phyloP scores from a whole-genome alignment of 2,888 invertebrate species.

The Limnephilus rhombicus region DNA sequence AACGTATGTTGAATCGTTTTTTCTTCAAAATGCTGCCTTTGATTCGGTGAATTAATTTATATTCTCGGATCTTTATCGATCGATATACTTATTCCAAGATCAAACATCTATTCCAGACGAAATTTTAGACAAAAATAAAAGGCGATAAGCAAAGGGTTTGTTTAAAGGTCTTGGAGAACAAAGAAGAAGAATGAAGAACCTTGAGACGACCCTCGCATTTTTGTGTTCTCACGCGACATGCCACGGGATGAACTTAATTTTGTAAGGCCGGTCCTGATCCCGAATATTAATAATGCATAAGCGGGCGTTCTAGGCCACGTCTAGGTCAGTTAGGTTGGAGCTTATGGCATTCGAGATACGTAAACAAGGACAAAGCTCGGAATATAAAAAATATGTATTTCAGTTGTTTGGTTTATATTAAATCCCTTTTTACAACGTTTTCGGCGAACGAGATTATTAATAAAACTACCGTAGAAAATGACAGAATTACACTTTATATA shows the following conservation, averaged over 20 bases:
- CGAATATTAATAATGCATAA: conserved; percentile 7
- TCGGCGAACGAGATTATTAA: neutral
- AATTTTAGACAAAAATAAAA: conserved; percentile 43
- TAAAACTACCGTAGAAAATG: neutral
- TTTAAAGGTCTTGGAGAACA: conserved; percentile 50
- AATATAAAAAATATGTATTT: neutral
- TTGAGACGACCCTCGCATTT: conserved; percentile 49
- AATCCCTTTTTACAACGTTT: neutral
- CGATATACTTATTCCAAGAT: conserved; percentile 19
- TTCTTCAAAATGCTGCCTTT: neutral
- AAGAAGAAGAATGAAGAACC: conserved; percentile 35
- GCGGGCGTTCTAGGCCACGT: neutral
- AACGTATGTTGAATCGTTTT: neutral
- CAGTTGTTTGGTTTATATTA: neutral
- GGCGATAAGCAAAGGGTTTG: conserved; percentile 14
- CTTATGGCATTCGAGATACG: neutral
- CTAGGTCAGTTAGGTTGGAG: conserved; percentile 45
- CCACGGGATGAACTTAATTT: conserved; percentile 47
- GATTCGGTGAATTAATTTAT: neutral
- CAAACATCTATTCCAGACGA: conserved; percentile 36
- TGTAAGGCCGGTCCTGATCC: conserved; percentile 28
- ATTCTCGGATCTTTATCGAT: neutral
- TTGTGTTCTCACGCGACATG: conserved; percentile 43
- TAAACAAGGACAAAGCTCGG: neutral
- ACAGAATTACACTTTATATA: neutral